These are phyloP conservation scores for Cliona cf. orientalis DNA, from an alignment of 37 sponge, comb jelly and placozoan species.

Conservation along the genomic window DNA sequence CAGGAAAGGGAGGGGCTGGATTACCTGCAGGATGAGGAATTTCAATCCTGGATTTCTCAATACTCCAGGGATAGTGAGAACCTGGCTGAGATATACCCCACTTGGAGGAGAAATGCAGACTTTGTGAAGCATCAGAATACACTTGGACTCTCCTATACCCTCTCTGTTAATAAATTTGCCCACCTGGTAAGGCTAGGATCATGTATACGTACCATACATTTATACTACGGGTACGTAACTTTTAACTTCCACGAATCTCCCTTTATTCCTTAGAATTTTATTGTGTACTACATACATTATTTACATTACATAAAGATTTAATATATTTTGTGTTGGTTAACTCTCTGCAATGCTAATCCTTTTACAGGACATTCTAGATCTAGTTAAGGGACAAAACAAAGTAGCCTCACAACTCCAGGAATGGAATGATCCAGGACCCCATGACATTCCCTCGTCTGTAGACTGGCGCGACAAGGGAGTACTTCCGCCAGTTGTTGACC, in stretches of 20 bases:
- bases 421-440: too few relatives aligned
- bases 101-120: slow-evolving; percentile 57
- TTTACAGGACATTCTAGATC: too few relatives aligned
- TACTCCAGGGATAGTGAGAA: slow-evolving; percentile 2
- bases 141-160: slow-evolving; percentile 12
- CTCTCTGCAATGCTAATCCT: too few relatives aligned
- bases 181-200: slow-evolving; percentile 71
- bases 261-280: too few relatives aligned
- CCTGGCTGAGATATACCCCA: slow-evolving; percentile 21
- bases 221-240: too few relatives aligned
- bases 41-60: neutral
- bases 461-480: slow-evolving; percentile 79
- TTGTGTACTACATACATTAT: too few relatives aligned
- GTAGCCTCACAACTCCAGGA: too few relatives aligned
- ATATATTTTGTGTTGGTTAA: too few relatives aligned
- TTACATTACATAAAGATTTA: too few relatives aligned
- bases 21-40: neutral
- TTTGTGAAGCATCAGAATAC: slow-evolving; percentile 36
- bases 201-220: too few relatives aligned
- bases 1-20: neutral
- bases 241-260: too few relatives aligned
- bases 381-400: too few relatives aligned
- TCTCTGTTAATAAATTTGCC: slow-evolving; percentile 54
- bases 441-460: slow-evolving; percentile 32
- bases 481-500: slow-evolving; percentile 61